A percentile compares a stretch with the other conserved stretches of the same genome.
Conservation (phyloP, 2,797 vertebrate species). For the Lepus townsendii region DNA sequence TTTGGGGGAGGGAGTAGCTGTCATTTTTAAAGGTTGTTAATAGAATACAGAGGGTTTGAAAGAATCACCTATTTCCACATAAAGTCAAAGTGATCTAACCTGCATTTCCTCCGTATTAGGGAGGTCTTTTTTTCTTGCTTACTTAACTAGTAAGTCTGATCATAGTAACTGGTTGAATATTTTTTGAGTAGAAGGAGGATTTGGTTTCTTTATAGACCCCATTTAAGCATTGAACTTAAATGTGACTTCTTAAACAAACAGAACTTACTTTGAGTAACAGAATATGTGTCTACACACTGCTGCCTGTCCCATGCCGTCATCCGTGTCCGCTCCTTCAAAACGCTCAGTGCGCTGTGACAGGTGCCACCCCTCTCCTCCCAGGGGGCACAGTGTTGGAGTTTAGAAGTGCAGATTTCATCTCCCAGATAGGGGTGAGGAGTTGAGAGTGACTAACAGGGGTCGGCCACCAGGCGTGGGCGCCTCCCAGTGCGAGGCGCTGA, state of each 20-base stretch:
- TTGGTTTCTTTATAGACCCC: background rate
- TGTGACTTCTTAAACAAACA: background rate
- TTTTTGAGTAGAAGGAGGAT: conserved; percentile 7
- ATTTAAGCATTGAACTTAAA: conserved; percentile 18
- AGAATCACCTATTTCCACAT: background rate
- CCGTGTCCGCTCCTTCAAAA: conserved; percentile 1
- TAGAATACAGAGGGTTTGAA: conserved; percentile 61
- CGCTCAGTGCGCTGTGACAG: background rate
- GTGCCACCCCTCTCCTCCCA: background rate
- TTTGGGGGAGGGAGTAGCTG: background rate
- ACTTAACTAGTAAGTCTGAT: conserved; percentile 42
- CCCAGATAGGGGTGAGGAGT: background rate
- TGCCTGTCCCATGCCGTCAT: background rate
- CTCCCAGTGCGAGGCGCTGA: background rate
- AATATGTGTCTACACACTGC: background rate
- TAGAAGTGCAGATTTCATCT: conserved; percentile 10
- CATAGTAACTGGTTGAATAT: conserved; percentile 29
- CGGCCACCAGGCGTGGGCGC: rapidly evolving
- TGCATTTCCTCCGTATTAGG: background rate
- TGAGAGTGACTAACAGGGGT: background rate
- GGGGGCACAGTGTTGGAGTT: background rate
- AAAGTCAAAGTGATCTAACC: background rate
- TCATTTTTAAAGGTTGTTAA: conserved; percentile 42
- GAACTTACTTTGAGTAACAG: background rate
- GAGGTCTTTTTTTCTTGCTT: background rate